These are phyloP conservation scores for Drosophila triauraria DNA, from an alignment of 1,140 invertebrate species.

Conservation along the genomic window DNA sequence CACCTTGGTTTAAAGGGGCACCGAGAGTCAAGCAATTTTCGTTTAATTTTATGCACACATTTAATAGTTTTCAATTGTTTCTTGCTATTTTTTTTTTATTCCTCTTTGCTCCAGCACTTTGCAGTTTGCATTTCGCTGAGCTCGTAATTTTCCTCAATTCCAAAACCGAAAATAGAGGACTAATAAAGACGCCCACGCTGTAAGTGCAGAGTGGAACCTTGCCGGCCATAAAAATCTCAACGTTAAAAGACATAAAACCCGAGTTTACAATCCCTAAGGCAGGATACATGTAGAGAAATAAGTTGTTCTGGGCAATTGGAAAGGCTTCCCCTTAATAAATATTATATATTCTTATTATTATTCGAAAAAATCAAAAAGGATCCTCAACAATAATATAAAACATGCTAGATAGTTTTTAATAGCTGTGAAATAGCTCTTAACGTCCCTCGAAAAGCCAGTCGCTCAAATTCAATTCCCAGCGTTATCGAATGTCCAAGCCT, in stretches of 20 bases:
- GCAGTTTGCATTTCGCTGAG: conserved; percentile 41
- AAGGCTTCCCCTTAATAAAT: too few species aligned
- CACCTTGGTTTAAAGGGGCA: conserved; percentile 70
- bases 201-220: conserved; percentile 32
- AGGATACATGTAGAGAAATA: conserved; percentile 4
- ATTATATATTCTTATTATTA: too few species aligned
- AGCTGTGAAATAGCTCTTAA: background rate
- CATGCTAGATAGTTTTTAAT: too few species aligned
- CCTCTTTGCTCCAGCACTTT: background rate
- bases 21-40: conserved; percentile 52
- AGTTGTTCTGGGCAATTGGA: too few species aligned
- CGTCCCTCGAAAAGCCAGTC: background rate
- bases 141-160: conserved; percentile 41
- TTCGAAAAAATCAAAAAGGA: too few species aligned
- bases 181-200: conserved; percentile 48
- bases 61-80: conserved; percentile 69
- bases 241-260: conserved; percentile 43
- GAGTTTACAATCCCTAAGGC: conserved; percentile 18
- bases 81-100: conserved; percentile 16
- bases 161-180: conserved; percentile 18
- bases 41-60: conserved; percentile 55
- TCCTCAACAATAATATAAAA: too few species aligned
- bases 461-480: background rate
- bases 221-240: conserved; percentile 24
- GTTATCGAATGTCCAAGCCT: background rate